A percentile compares a stretch with the other conserved stretches of the same genome.
Evolutionary conservation across 2,113 vertebrate genomes (phyloP).

Genomic region (Campylorhamphus procurvoides): DNA sequence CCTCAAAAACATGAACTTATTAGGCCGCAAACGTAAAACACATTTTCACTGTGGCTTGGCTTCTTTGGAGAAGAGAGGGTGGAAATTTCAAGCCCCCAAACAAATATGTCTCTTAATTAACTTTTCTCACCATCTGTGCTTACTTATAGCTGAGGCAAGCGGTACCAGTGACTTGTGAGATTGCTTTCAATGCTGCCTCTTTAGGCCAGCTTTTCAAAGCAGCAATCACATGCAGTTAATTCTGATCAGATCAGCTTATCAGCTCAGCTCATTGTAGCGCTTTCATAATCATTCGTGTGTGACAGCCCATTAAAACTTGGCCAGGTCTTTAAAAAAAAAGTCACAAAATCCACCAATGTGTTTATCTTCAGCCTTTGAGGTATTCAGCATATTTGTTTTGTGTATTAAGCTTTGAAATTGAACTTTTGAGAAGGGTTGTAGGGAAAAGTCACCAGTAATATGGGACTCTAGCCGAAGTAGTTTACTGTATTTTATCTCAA

Average conservation of each 20-base stretch:
- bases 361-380: slow-evolving; percentile 26
- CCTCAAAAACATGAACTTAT: slow-evolving; percentile 32
- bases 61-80: slow-evolving; percentile 37
- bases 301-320: slow-evolving; percentile 83
- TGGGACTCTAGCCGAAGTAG: neutral
- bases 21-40: slow-evolving; percentile 22
- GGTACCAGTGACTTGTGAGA: slow-evolving; percentile 73
- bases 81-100: slow-evolving; percentile 59
- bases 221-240: slow-evolving; percentile 79
- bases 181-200: slow-evolving; percentile 63
- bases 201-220: slow-evolving; percentile 65
- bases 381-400: slow-evolving; percentile 44
- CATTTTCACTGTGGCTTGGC: slow-evolving; percentile 2
- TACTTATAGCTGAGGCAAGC: slow-evolving; percentile 63
- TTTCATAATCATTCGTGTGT: slow-evolving; percentile 80
- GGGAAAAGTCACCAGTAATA: neutral
- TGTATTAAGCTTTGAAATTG: slow-evolving; percentile 43
- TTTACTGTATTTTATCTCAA: neutral
- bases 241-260: slow-evolving; percentile 74
- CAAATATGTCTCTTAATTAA: slow-evolving; percentile 63
- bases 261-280: slow-evolving; percentile 76
- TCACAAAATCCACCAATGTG: slow-evolving; percentile 46
- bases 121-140: slow-evolving; percentile 57
- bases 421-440: neutral
- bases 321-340: slow-evolving; percentile 72